These are phyloP conservation scores for Leptosomus discolor DNA, from an alignment of 2,113 vertebrate genomes.

Conservation along the genomic window DNA sequence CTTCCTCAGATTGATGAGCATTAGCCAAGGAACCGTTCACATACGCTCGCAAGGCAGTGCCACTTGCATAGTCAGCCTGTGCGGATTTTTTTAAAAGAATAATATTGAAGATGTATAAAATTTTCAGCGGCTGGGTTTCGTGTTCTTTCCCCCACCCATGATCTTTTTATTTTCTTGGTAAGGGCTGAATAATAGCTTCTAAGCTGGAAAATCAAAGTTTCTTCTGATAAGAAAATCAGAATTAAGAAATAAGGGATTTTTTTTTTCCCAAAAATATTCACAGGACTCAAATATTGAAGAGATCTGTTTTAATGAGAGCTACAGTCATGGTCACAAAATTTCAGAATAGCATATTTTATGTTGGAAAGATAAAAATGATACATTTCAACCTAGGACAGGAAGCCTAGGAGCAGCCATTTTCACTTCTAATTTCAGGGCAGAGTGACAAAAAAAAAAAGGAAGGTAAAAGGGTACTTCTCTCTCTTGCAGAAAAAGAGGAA, in stretches of 20 bases:
- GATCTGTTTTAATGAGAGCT: neutral
- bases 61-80: neutral
- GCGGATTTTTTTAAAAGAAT: neutral
- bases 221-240: neutral
- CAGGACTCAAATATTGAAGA: neutral
- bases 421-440: neutral
- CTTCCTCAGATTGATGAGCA: neutral
- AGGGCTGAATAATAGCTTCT: neutral
- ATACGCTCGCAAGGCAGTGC: neutral
- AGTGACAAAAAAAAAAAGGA: neutral
- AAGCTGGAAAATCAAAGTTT: neutral
- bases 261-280: neutral
- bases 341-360: neutral
- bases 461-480: neutral
- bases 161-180: neutral
- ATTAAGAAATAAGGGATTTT: neutral
- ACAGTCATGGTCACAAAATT: neutral
- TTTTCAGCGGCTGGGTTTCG: neutral
- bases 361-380: neutral
- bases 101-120: neutral
- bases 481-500: neutral
- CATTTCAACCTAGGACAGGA: neutral
- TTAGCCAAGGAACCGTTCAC: conserved; percentile 5
- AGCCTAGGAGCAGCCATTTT: neutral
- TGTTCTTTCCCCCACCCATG: too few relatives aligned